Conservation (phyloP, 2,113 vertebrate genomes). For the Heterotilapia buettikoferi region DNA sequence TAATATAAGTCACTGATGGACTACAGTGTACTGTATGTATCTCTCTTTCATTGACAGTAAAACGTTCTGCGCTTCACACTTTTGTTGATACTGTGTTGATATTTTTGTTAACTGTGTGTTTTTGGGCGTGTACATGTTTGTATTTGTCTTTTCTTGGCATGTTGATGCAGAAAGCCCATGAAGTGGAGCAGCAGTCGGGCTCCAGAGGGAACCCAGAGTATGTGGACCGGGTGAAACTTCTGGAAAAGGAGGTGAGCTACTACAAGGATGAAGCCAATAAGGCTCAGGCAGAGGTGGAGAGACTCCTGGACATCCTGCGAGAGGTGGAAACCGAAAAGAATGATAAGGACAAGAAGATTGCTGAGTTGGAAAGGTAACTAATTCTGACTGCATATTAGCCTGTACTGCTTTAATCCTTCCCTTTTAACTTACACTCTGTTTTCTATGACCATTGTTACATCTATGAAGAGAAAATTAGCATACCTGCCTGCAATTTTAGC, state of each 20-base stretch:
- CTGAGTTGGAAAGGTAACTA: constrained; percentile 91
- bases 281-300: constrained; percentile 90
- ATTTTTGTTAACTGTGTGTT: neutral
- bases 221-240: constrained; percentile 86
- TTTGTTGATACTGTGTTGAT: neutral
- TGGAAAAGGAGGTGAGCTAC: constrained; percentile 92
- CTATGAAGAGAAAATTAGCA: neutral
- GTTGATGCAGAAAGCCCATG: constrained; percentile 81
- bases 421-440: neutral
- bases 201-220: constrained; percentile 88
- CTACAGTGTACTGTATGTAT: constrained; percentile 9
- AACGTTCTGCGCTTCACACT: neutral
- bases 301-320: constrained; percentile 93
- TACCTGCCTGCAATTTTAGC: neutral
- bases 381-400: neutral
- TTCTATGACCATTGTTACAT: neutral
- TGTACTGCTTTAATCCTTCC: neutral
- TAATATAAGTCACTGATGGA: neutral
- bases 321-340: constrained; percentile 98
- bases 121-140: neutral
- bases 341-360: constrained; percentile 98
- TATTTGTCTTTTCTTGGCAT: neutral
- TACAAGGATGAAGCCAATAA: constrained; percentile 92
- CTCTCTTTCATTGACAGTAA: constrained; percentile 10
- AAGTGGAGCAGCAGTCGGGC: constrained; percentile 87